These are phyloP conservation scores for Eilema griseolum DNA, from an alignment of 2,888 invertebrate genomes.

Conservation along the genomic window DNA sequence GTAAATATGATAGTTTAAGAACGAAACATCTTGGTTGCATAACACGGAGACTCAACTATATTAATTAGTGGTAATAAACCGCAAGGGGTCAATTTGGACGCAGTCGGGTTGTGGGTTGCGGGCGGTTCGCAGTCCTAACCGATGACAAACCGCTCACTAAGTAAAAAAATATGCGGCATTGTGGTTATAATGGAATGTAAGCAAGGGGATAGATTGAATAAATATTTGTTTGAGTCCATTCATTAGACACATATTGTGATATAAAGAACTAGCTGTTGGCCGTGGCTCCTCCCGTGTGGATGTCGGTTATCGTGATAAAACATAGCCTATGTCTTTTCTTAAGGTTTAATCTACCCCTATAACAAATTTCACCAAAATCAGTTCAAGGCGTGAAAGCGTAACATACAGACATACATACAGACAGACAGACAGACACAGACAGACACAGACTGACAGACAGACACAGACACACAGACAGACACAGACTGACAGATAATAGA, in stretches of 20 bases:
- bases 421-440: too few species aligned
- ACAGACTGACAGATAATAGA: too few species aligned
- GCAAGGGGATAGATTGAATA: not conserved
- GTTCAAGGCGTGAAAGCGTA: too few species aligned
- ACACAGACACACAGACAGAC: too few species aligned
- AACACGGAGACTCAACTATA: not conserved
- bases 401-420: too few species aligned
- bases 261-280: too few species aligned
- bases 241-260: not conserved
- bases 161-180: not conserved
- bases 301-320: too few species aligned
- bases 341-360: too few species aligned
- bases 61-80: conserved; percentile 14
- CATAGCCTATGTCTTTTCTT: too few species aligned
- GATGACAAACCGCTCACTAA: conserved; percentile 9
- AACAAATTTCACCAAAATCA: too few species aligned
- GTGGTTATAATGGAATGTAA: conserved; percentile 4
- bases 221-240: not conserved
- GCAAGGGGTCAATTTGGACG: conserved; percentile 8
- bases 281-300: too few species aligned
- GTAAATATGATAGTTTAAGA: not conserved
- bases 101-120: not conserved
- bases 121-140: conserved; percentile 7
- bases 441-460: too few species aligned
- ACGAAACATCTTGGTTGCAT: not conserved